Evolutionary conservation across 2,113 vertebrate species (phyloP), one percentile per base, ranked within the genome.

Genomic region (Pampusana beccarii): DNA sequence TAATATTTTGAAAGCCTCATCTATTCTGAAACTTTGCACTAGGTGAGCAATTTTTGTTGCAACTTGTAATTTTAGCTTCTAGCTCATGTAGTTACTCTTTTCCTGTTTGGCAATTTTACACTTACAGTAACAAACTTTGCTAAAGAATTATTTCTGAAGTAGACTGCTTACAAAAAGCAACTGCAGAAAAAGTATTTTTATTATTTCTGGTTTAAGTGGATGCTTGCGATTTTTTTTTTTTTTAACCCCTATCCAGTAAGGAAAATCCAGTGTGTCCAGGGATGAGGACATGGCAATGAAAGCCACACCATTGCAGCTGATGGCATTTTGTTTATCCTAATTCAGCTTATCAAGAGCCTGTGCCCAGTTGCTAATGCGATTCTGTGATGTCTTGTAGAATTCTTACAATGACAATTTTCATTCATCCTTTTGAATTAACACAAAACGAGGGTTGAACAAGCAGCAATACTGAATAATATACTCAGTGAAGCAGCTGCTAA

Each of bases 1-100:
- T 31, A 70, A 83, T 77, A 74, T 74, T 96, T 88, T 80, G 67
- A 70, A 88, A 91, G 60, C 29, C 7, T 95, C 26, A 31, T 71
- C 29, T 57, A 2, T 56, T 36, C 18, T 33, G 33, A 38, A 86
- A 90, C 67, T 83, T 86, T 21, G 16, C 29, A 48, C 44, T 11
- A 80, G 51, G 18, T 51, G 34, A 83, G 48, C 25, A 65, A 13
- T 80, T 84, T 90, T 54, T 70, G 34, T 80, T 90, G 28, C 19
- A 60, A 14, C 72, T 93, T 66, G 18, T 84, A 66, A 85, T 92
- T 94, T 78, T 70, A 71, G 5, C 38, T 66, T 56, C 56, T 25
- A 40, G 23, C 24, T 72, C 20, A 1, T 16, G 36, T 56, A 90
- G 91, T 75, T 86, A 40, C 60, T 90, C 38, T 83, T 62, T 44